phyloP scores from a whole-genome alignment of 2,797 vertebrate genomes.

The Pogonophryne albipinna region DNA sequence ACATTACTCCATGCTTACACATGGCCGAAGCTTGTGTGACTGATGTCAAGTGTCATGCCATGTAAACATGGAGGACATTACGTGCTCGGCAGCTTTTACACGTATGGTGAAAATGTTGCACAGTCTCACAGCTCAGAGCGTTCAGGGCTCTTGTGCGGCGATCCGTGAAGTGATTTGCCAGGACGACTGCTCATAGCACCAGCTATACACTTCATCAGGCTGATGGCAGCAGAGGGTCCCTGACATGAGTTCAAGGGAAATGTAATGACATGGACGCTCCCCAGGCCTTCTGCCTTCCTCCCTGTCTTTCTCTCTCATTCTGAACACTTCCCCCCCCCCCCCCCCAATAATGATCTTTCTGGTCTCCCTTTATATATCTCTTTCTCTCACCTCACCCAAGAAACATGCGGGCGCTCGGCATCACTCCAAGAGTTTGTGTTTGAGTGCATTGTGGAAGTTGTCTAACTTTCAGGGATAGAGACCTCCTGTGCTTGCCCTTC shows the following conservation, averaged over 20 bases:
- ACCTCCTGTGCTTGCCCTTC: constrained; percentile 54
- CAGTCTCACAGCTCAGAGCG: constrained; percentile 63
- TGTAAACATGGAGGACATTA: constrained; percentile 58
- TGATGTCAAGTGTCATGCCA: constrained; percentile 43
- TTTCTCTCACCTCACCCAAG: constrained; percentile 18
- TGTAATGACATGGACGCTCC: constrained; percentile 72
- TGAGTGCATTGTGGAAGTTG: constrained; percentile 41
- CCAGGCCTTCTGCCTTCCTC: constrained; percentile 58
- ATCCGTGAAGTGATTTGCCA: constrained; percentile 77
- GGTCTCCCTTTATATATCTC: constrained; percentile 1
- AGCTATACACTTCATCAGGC: constrained; percentile 75
- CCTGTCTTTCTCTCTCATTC: constrained; percentile 36
- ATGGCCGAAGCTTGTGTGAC: constrained; percentile 14
- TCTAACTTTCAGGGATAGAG: constrained; percentile 47
- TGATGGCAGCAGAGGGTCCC: constrained; percentile 77
- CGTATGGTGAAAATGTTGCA: constrained; percentile 56
- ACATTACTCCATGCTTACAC: constrained; percentile 29
- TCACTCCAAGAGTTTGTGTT: constrained; percentile 39
- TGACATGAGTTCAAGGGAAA: constrained; percentile 78
- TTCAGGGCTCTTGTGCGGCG: constrained; percentile 70
- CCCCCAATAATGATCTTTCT: constrained; percentile 33
- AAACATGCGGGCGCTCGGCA: constrained; percentile 11
- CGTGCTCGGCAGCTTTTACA: constrained; percentile 69
- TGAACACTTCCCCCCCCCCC: constrained; percentile 31
- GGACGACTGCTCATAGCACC: constrained; percentile 76